Evolutionary conservation across 2,797 vertebrate genomes (phyloP).

Genomic region (Sebastes itinus): DNA sequence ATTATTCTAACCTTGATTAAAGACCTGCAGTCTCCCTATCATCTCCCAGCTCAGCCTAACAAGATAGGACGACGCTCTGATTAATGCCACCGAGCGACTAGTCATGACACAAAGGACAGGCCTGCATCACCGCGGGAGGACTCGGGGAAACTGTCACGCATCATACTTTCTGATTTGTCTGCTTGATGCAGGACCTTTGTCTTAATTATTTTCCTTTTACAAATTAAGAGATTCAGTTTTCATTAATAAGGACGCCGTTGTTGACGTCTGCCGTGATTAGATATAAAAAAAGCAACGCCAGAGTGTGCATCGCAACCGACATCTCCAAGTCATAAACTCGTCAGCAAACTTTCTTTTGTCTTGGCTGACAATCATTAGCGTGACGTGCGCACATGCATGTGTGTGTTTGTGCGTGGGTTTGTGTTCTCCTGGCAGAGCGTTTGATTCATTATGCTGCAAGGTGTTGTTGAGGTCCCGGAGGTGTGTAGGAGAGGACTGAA

Average conservation of each 20-base stretch:
- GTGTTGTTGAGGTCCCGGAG: conserved; percentile 51
- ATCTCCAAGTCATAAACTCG: conserved; percentile 19
- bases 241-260: conserved; percentile 65
- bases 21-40: conserved; percentile 79
- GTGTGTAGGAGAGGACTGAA: conserved; percentile 52
- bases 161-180: conserved; percentile 63
- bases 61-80: conserved; percentile 74
- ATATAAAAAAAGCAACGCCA: conserved; percentile 8
- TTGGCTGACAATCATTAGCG: conserved; percentile 1
- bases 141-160: conserved; percentile 48
- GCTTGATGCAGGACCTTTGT: conserved; percentile 67
- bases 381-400: neutral
- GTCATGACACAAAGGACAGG: conserved; percentile 75
- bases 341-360: conserved; percentile 47
- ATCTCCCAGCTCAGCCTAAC: conserved; percentile 77
- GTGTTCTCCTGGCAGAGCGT: conserved; percentile 26
- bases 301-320: neutral
- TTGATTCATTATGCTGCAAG: conserved; percentile 55
- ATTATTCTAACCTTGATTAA: conserved; percentile 86
- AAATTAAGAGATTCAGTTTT: conserved; percentile 75
- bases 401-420: conserved; percentile 21
- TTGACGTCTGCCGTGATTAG: conserved; percentile 67
- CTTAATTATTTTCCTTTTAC: conserved; percentile 73
- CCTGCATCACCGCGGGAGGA: conserved; percentile 61
- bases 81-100: conserved; percentile 71